Base-by-base conservation (phyloP, 1,140 invertebrate genomes). In the Phthorimaea operculella region DNA sequence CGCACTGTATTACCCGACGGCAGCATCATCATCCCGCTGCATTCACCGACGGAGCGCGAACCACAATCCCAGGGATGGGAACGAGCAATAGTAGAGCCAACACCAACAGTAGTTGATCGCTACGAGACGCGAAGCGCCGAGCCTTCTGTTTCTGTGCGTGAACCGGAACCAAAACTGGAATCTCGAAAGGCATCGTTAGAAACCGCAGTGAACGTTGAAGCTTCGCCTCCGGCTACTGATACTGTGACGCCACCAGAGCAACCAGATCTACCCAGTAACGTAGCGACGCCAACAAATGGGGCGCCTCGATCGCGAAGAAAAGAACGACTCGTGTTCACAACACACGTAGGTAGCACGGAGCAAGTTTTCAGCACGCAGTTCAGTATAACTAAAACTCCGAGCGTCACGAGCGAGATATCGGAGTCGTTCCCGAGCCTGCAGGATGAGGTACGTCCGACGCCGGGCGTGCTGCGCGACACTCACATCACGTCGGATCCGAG, bases 11-110 rank as follows among this genome's bases (percentile, higher is more conserved):
- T 86, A n/a, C 82, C 85, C 1, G 85, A 87, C 48, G 84, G 84
- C 4, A 86, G 82, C 50, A 87, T 88, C 45, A 84, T 87, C 33
- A 88, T 88, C 56, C 87, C 87, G 5, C 72, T 88, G 49, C 87
- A 86, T 63, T 88, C 87, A 1, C 87, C 87, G 0, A 87, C 86
- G 9, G 82, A 87, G 53, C 78, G 63, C 33, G 52, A 54, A 8
- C 18, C 48, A 4, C 17, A 2, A 2, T 1, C 17, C 6, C 9
- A 28, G 17, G 17, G 10, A 12, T 10, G 7, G 12, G 1, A 33
- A 50, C 10, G 14, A 4, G 12, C 17, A 11, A 9, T 5, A 7
- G 21, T 50, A 4, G 16, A 15, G 14, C 21, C 21, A 28, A 28
- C 21, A 6, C 17, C 45, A 3, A 4, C 45, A 11, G 10, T 8